Base-by-base conservation (phyloP, 2,888 invertebrate species). In the Apamea epomidion region DNA sequence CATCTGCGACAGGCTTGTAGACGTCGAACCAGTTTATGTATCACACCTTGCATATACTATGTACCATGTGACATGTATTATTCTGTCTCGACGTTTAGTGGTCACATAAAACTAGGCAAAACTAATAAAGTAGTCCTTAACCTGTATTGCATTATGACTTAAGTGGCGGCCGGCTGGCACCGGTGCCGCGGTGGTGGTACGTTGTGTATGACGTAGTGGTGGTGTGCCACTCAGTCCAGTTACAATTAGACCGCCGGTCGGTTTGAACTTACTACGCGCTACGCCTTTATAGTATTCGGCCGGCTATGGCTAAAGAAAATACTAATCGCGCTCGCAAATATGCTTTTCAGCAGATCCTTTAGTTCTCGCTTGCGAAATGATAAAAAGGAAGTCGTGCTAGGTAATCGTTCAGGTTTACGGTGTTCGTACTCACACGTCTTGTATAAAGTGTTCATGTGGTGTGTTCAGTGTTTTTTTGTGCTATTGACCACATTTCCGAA, bases 311-410 rank as follows among this genome's bases (percentile, higher is more conserved):
- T 85, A 85, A 85, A 87, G 78, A 88, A 87, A 83, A 88, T 78
- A 74, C 82, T 76, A 77, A 86, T 76, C 79, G 74, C 85, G 78
- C 82, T 87, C 78, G 75, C 81, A 91, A 90, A 92, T 85, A 97
- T 97, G 97, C 90, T 97, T 90, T 93, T 94, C 90, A 93, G 94
- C 92, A 93, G 95, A 91, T 95, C 96, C 60, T 96, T 96, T 92
- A 94, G 97, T 91, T 97, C 97, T 87, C 97, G 98, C 74, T 96
- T 98, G 84, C 96, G 98, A 92, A 97, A 97, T 94, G 97, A 97
- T 89, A 97, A 97, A 94, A 98, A 97, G 95, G 98, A 98, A 96
- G 97, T 98, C 82, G 95, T 98, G 89, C 96, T 98, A 92, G 98
- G 98, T 98, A 97, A 95, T 97, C 85, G 85, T 73, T 78, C 78